phyloP scores from a whole-genome alignment of 2,113 vertebrate genomes.

The Daphoenositta chrysoptera region DNA sequence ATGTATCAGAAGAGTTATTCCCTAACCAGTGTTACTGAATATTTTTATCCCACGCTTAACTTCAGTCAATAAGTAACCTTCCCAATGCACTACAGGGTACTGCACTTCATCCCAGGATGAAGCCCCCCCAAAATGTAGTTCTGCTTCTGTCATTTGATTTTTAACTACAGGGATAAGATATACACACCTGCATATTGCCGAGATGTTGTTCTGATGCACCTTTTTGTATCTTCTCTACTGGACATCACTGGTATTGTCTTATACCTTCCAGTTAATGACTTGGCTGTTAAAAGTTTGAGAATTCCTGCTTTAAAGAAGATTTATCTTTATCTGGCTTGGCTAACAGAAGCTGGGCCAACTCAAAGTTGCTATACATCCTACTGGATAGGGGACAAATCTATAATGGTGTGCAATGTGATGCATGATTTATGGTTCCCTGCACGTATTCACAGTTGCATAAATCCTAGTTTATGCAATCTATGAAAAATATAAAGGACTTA shows the following conservation, averaged over 20 bases:
- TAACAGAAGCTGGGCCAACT: neutral
- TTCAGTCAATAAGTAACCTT: neutral
- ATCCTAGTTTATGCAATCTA: neutral
- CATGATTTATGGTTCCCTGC: neutral
- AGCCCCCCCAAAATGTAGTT: neutral
- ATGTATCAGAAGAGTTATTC: neutral
- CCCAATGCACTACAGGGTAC: neutral
- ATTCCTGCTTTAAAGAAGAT: neutral
- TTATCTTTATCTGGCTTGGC: neutral
- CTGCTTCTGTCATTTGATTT: neutral
- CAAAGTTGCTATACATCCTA: neutral
- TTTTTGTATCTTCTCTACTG: neutral
- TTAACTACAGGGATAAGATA: neutral
- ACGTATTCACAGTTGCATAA: neutral
- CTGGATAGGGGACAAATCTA: neutral
- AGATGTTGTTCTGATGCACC: neutral
- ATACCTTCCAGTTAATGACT: neutral
- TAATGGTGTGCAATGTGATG: neutral
- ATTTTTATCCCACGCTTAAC: neutral
- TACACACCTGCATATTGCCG: neutral
- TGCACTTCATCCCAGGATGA: neutral
- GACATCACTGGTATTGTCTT: neutral
- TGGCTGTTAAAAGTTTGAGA: neutral
- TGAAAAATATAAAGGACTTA: neutral
- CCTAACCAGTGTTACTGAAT: neutral